Base-by-base conservation (phyloP, 2,113 vertebrate genomes). In the Melanotaenia duboulayi region DNA sequence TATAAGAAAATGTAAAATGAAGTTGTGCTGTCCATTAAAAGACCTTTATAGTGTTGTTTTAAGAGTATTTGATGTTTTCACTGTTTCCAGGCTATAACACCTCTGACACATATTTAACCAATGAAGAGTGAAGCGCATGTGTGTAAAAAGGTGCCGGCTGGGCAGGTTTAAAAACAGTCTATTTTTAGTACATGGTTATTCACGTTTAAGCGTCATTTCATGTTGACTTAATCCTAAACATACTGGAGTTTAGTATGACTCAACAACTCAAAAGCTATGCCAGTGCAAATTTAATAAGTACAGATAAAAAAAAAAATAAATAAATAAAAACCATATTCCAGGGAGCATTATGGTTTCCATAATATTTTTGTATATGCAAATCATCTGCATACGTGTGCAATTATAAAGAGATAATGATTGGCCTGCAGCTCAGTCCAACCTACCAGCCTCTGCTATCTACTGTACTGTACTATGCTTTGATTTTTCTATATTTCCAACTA, bases 401-500 rank as follows among this genome's bases (percentile, higher is more conserved):
- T 70, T 39, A 72, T 5, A 32, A 20, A 67, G 62, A 78, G 58
- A 61, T 77, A 58, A 64, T 62, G 59, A 37, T 28, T 75, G 58
- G 65, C 76, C 49, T 71, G 54, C 44, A 68, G 63, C 65, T 70
- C 17, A 10, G 57, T 67, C 50, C 44, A 63, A 42, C 49, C 42
- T 64, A 63, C 62, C 63, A 70, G 60, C 59, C 50, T 78, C 56
- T 23, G 56, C 11, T 58, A 46, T n/a, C 67, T 82, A 80, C 59
- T 46, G 77, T 92, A 79, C 94, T 94, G 93, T 73, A n/a, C n/a
- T n/a, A 91, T 94, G 89, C 94, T 95, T 92, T 92, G 85, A 84
- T 94, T 80, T 86, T 95, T 94, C 93, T 66, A 69, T 92, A 88
- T 94, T 94, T 82, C 91, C 88, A 93, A 91, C 90, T 77, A 84